These are phyloP conservation scores for Scaptomyza hsui DNA, from an alignment of 1,140 invertebrate species.

Conservation along the genomic window DNA sequence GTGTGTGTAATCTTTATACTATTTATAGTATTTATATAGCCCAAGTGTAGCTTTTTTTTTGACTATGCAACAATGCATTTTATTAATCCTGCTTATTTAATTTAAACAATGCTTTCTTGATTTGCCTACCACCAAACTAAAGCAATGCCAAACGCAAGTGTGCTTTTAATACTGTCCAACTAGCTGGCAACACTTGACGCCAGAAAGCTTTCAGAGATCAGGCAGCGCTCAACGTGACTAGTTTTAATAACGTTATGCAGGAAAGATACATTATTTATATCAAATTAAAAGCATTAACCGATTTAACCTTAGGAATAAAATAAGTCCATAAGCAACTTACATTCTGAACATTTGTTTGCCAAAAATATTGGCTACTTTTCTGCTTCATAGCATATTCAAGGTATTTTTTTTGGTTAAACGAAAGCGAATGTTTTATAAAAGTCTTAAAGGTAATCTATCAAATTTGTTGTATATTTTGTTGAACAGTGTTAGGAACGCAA, in stretches of 20 bases:
- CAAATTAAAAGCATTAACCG: no score
- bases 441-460: no score
- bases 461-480: slow-evolving; percentile 1
- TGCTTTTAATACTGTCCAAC: slow-evolving; percentile 2
- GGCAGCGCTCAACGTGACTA: background rate
- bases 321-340: no score
- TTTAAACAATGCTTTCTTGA: slow-evolving; percentile 9
- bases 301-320: no score
- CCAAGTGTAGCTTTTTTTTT: slow-evolving; percentile 19
- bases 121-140: slow-evolving; percentile 16
- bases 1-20: slow-evolving; percentile 9
- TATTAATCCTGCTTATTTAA: slow-evolving; percentile 8
- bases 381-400: no score
- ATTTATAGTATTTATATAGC: slow-evolving; percentile 12
- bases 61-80: slow-evolving; percentile 17
- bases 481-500: slow-evolving; percentile 14
- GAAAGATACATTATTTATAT: no score
- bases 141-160: slow-evolving; percentile 17
- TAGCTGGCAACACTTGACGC: background rate
- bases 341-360: no score
- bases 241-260: no score
- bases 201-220: slow-evolving; percentile 1
- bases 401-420: no score
- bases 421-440: no score
- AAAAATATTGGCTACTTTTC: no score